Base-by-base conservation (phyloP, 2,113 vertebrate genomes). In the Mola mola region DNA sequence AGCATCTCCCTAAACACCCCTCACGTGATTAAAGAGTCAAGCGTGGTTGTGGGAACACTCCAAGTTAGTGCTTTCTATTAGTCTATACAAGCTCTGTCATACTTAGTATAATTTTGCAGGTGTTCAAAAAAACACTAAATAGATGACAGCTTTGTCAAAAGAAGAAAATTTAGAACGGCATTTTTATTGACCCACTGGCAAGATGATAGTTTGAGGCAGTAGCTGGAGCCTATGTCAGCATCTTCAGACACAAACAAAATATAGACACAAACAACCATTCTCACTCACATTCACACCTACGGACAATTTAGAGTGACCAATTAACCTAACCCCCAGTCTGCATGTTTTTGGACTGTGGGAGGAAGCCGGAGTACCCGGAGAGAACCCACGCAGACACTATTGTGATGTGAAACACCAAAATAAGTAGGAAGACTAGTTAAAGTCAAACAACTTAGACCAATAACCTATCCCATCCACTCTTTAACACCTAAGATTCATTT, bases 31-130 rank as follows among this genome's bases (percentile, higher is more conserved):
- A 19, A 57, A 25, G 16, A n/a, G n/a, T n/a, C n/a, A n/a, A n/a
- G n/a, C n/a, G n/a, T n/a, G n/a, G n/a, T n/a, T 50, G 13, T 29
- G 9, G 29, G 29, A 66, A 17, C 36, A 28, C n/a, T 28, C 13
- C 22, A 28, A 22, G 36, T 28, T 38, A 38, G 43, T 15, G 8
- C n/a, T 55, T 20, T 3, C 6, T 11, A 7, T 15, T 8, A 22
- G 44, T 25, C 51, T 34, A 56, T n/a, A 71, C 16, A 17, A n/a
- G 9, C 43, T 51, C 51, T 38, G 43, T 66, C 43, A 43, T 37
- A 16, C 28, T 24, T 8, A 17, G 28, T 43, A 41, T 28, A 48
- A 26, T 41, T 21, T 19, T 19, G 26, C 15, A 37, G 41, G 11
- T 47, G 2, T 40, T 47, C 24, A n/a, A 25, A 25, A 53, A 47